phyloP scores from a whole-genome alignment of 1,140 invertebrate genomes.

The Formica exsecta region DNA sequence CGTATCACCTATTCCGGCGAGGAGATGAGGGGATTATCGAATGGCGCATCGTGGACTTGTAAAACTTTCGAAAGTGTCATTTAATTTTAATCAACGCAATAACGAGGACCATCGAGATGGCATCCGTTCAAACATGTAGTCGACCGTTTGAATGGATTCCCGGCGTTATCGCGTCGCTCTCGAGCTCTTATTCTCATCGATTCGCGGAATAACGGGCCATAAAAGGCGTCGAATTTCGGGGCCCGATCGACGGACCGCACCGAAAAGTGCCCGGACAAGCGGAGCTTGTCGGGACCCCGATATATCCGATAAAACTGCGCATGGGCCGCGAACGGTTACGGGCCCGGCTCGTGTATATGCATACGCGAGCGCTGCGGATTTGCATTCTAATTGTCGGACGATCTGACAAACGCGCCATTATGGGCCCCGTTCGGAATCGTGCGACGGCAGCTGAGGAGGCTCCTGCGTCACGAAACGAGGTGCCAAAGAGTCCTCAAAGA shows the following conservation, averaged over 20 bases:
- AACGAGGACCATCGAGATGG: slow-evolving; percentile 34
- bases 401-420: slow-evolving; percentile 74
- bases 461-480: slow-evolving; percentile 47
- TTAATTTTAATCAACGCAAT: slow-evolving; percentile 53
- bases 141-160: slow-evolving; percentile 44
- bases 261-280: slow-evolving; percentile 40
- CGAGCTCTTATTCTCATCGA: slow-evolving; percentile 70
- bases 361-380: slow-evolving; percentile 67
- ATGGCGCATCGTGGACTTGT: slow-evolving; percentile 27
- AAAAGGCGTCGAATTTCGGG: slow-evolving; percentile 77
- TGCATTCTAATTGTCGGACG: slow-evolving; percentile 82
- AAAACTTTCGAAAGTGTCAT: slow-evolving; percentile 44
- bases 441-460: neutral
- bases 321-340: slow-evolving; percentile 10
- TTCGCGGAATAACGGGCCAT: slow-evolving; percentile 77
- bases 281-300: neutral
- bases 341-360: slow-evolving; percentile 35
- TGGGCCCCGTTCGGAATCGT: slow-evolving; percentile 43
- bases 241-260: neutral
- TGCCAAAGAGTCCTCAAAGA: slow-evolving; percentile 59
- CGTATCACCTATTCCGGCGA: neutral
- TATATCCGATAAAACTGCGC: slow-evolving; percentile 30
- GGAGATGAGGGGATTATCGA: neutral
- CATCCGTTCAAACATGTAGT: slow-evolving; percentile 29
- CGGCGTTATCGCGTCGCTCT: slow-evolving; percentile 38